Conservation (phyloP, 1,140 invertebrate species). For the Bombyx mandarina region DNA sequence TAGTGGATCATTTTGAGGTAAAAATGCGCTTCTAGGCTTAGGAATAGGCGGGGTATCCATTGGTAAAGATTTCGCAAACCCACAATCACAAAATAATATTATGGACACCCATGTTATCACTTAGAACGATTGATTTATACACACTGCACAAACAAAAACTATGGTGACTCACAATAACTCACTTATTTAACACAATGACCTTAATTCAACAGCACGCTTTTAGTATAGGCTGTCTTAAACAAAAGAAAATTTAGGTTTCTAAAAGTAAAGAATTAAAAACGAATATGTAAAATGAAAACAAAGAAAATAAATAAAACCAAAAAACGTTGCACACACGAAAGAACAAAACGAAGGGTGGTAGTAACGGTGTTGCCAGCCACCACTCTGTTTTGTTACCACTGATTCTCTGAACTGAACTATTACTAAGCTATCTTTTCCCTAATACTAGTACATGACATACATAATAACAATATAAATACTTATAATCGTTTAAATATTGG, state of each 20-base stretch:
- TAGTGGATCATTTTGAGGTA: constrained; percentile 26
- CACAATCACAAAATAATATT: constrained; percentile 19
- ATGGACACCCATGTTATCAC: constrained; percentile 32
- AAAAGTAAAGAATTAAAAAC: neutral
- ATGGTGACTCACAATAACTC: constrained; percentile 11
- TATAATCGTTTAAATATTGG: too few species aligned
- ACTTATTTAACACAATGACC: neutral
- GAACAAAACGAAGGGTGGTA: neutral
- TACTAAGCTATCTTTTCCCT: neutral
- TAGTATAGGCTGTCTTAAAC: neutral
- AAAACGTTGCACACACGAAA: neutral
- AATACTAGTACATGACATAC: neutral
- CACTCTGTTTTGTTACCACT: neutral
- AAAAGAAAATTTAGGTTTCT: neutral
- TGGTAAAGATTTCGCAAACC: constrained; percentile 9
- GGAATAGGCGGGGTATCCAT: constrained; percentile 59
- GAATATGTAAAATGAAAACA: neutral
- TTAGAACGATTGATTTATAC: constrained; percentile 10
- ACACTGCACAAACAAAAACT: constrained; percentile 27
- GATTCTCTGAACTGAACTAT: neutral
- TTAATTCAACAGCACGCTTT: neutral
- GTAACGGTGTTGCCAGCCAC: too few species aligned
- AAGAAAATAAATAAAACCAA: neutral
- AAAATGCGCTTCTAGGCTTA: constrained; percentile 39
- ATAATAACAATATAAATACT: too few species aligned